A percentile compares a stretch with the other conserved stretches of the same genome.
phyloP scores from a whole-genome alignment of 2,797 vertebrate species.

The Clarias pachynema region DNA sequence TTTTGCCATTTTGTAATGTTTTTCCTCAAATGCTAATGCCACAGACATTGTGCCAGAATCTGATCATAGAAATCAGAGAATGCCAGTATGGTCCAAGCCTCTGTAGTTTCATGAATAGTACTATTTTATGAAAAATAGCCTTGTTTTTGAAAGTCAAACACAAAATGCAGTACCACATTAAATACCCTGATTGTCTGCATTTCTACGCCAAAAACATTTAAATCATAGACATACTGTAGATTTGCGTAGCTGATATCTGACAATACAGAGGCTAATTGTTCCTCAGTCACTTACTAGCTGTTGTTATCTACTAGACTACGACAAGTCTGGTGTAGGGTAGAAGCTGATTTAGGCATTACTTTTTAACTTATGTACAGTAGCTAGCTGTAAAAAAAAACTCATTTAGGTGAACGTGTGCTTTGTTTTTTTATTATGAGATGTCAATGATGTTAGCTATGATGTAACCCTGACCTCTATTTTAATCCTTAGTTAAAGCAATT shows the following conservation, averaged over 20 bases:
- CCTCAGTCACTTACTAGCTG: neutral
- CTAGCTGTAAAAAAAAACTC: neutral
- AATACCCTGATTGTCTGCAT: slow-evolving; percentile 44
- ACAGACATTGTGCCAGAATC: slow-evolving; percentile 22
- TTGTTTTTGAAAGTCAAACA: slow-evolving; percentile 58
- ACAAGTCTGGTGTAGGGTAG: neutral
- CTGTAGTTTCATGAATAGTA: slow-evolving; percentile 24
- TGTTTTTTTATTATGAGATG: neutral
- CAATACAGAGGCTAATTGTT: neutral
- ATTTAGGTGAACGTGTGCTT: neutral
- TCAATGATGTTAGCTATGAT: neutral
- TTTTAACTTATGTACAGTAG: neutral
- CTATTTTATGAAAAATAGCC: slow-evolving; percentile 48
- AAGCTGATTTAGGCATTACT: neutral
- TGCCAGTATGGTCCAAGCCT: slow-evolving; percentile 32
- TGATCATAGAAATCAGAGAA: slow-evolving; percentile 54
- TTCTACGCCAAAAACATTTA: neutral
- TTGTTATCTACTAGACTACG: neutral
- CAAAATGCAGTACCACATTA: slow-evolving; percentile 44
- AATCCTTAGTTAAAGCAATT: neutral
- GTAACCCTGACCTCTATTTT: neutral
- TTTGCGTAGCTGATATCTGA: neutral
- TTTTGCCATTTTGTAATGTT: neutral
- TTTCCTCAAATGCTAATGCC: neutral
- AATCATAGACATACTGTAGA: neutral